phyloP scores from a whole-genome alignment of 1,140 invertebrate species.

The Macrosteles quadrilineatus region DNA sequence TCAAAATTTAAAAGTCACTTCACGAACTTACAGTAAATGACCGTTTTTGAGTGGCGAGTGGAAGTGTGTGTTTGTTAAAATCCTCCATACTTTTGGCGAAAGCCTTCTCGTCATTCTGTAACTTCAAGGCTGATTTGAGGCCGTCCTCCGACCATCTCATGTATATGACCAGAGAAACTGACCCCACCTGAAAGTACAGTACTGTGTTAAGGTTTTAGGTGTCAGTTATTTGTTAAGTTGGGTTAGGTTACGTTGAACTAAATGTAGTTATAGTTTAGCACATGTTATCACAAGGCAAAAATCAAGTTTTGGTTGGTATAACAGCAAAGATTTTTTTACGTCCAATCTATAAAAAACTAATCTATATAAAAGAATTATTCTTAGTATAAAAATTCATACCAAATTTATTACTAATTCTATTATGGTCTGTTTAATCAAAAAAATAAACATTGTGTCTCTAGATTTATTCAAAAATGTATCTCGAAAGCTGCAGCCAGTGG shows the following conservation, averaged over 20 bases:
- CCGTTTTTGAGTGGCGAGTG: constrained; percentile 30
- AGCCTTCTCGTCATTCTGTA: constrained; percentile 19
- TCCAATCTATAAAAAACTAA: too few species aligned
- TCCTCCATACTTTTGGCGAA: constrained; percentile 31
- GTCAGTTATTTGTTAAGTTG: background rate
- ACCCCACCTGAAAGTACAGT: constrained; percentile 33
- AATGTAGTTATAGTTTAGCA: background rate
- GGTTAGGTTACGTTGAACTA: background rate
- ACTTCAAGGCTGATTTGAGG: constrained; percentile 15
- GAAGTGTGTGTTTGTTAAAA: constrained; percentile 31
- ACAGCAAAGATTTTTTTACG: too few species aligned
- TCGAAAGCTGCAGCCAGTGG: too few species aligned
- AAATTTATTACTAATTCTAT: too few species aligned
- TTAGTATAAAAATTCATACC: too few species aligned
- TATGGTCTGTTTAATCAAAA: too few species aligned
- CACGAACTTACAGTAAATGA: constrained; percentile 12
- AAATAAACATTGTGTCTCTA: too few species aligned
- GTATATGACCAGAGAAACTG: constrained; percentile 27
- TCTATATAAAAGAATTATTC: too few species aligned
- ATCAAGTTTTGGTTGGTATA: too few species aligned
- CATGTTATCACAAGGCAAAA: too few species aligned
- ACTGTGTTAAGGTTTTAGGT: background rate
- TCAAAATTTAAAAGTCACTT: too few species aligned
- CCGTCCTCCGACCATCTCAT: constrained; percentile 25
- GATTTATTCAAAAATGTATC: too few species aligned